phyloP scores from a whole-genome alignment of 2,113 vertebrate genomes.

The Brienomyrus brachyistius region DNA sequence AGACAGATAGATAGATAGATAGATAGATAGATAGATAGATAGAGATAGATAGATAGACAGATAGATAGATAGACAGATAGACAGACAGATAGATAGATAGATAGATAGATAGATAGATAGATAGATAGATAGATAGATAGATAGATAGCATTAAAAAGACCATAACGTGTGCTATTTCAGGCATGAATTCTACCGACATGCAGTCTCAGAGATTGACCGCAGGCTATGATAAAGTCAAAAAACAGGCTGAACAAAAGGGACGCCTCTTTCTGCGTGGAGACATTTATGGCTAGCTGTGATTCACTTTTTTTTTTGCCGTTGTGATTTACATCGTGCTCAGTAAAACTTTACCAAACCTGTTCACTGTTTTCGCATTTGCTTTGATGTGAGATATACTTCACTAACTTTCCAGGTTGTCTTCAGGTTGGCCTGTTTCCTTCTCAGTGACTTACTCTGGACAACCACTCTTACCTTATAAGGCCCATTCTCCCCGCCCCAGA shows the following conservation, averaged over 20 bases:
- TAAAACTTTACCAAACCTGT: background rate
- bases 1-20: background rate
- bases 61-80: no score
- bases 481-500: background rate
- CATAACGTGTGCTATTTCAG: background rate
- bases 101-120: background rate
- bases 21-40: background rate
- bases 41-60: background rate
- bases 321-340: background rate
- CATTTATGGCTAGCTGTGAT: background rate
- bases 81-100: no score
- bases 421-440: background rate
- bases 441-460: background rate
- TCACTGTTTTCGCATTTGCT: background rate
- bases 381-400: background rate
- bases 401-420: background rate
- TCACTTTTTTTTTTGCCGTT: background rate
- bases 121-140: background rate
- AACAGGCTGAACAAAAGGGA: background rate
- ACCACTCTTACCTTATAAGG: background rate
- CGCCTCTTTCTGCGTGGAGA: background rate
- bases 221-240: background rate
- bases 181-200: background rate
- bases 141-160: background rate
- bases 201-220: background rate